These are phyloP conservation scores for Acleris sparsana DNA, from an alignment of 2,888 invertebrate genomes.

Conservation along the genomic window DNA sequence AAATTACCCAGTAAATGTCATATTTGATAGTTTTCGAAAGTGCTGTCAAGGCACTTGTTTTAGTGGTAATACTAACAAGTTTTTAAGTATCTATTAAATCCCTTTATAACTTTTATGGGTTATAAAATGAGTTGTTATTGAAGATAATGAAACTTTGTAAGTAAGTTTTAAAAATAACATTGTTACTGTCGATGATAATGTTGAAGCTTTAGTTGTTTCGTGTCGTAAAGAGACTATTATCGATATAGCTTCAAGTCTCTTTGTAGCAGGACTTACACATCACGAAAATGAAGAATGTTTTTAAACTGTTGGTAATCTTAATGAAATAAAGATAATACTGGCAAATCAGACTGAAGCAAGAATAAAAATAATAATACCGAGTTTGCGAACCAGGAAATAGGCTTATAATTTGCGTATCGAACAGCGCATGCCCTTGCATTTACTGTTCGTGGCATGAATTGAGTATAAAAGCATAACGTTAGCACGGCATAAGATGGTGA, in stretches of 20 bases:
- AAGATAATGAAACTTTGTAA: slow-evolving; percentile 29
- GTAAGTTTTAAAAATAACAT: not conserved
- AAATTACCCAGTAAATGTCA: slow-evolving; percentile 29
- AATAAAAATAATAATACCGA: not conserved
- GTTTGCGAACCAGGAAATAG: not conserved
- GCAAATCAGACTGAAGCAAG: not conserved
- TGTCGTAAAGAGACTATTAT: not conserved
- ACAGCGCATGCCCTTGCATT: not conserved
- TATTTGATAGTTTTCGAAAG: slow-evolving; percentile 26
- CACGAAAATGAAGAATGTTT: too few relatives aligned
- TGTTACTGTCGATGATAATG: not conserved
- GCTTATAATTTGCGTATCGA: not conserved
- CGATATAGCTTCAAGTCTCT: too few relatives aligned
- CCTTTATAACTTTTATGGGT: slow-evolving; percentile 27
- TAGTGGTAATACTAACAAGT: slow-evolving; percentile 14
- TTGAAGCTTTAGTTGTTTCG: not conserved
- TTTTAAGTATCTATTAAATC: slow-evolving; percentile 27
- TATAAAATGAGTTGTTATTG: slow-evolving; percentile 20
- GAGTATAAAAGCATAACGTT: not conserved
- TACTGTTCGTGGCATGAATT: not conserved
- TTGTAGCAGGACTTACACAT: too few relatives aligned
- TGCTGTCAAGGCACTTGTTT: slow-evolving; percentile 18
- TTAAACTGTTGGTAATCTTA: too few relatives aligned
- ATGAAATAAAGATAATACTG: too few relatives aligned
- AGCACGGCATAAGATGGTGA: not conserved